These are phyloP conservation scores for Conomelus anceps DNA, from an alignment of 2,888 invertebrate species.

Conservation along the genomic window DNA sequence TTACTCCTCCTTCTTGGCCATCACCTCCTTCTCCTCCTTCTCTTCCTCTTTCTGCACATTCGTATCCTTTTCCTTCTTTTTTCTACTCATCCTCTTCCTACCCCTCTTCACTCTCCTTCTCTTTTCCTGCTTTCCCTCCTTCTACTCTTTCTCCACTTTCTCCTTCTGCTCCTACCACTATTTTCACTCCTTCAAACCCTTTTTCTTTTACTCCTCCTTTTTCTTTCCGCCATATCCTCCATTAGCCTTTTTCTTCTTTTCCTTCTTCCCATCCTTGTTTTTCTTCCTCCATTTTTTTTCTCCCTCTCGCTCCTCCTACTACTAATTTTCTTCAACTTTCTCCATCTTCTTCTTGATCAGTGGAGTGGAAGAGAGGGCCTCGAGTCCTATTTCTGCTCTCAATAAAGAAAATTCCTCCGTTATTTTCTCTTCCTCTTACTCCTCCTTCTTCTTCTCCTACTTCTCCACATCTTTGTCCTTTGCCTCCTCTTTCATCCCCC, in stretches of 20 bases:
- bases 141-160: neutral
- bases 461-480: neutral
- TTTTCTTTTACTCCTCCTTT: no score
- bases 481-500: neutral
- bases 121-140: neutral
- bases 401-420: no score
- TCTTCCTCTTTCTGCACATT: neutral
- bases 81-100: neutral
- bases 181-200: neutral
- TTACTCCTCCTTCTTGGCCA: no score
- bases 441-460: neutral
- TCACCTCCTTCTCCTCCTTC: neutral
- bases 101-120: no score
- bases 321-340: no score
- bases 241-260: neutral
- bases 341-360: no score
- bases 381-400: no score
- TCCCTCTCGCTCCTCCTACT: no score
- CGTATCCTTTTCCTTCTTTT: neutral
- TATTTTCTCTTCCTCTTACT: no score
- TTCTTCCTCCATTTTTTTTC: neutral
- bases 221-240: no score
- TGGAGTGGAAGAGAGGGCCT: no score
- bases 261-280: neutral
- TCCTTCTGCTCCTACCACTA: neutral